A percentile compares a stretch with the other conserved stretches of the same genome.
Conservation (phyloP, 2,797 vertebrate species). For the Danio albolineatus region DNA sequence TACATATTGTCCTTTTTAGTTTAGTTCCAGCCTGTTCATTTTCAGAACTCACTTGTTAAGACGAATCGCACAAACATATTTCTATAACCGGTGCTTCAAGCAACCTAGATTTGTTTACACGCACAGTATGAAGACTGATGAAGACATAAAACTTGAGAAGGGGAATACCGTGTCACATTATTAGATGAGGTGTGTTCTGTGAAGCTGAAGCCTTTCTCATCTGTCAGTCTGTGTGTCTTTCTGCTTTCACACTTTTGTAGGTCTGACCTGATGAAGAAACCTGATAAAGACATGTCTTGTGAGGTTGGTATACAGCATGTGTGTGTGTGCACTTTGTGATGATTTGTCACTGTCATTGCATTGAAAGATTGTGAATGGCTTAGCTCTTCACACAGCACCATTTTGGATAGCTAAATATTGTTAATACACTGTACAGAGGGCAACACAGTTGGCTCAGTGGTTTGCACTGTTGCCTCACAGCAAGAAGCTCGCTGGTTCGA, state of each 20-base stretch:
- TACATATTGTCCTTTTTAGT: too few species aligned
- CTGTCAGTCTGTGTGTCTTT: conserved; percentile 6
- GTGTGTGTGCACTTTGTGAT: background rate
- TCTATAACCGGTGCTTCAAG: conserved; percentile 32
- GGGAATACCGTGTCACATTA: background rate
- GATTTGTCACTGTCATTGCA: background rate
- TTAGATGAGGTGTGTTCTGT: conserved; percentile 21
- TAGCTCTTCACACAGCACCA: background rate
- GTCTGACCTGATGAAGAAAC: conserved; percentile 1
- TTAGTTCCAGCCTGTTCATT: background rate
- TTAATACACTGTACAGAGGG: background rate
- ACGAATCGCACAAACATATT: conserved; percentile 21
- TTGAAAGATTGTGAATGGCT: background rate
- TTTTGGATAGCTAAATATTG: background rate
- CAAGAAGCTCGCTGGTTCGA: too few species aligned
- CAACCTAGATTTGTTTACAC: conserved; percentile 21
- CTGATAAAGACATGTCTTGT: background rate
- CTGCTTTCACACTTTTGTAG: background rate
- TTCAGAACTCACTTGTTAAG: background rate
- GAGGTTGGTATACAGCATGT: background rate
- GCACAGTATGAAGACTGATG: background rate
- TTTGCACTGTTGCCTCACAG: too few species aligned
- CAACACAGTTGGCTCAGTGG: too few species aligned
- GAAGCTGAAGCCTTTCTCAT: background rate
- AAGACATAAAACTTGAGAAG: conserved; percentile 7